phyloP scores from a whole-genome alignment of 2,888 invertebrate genomes.

The Craniophora ligustri region DNA sequence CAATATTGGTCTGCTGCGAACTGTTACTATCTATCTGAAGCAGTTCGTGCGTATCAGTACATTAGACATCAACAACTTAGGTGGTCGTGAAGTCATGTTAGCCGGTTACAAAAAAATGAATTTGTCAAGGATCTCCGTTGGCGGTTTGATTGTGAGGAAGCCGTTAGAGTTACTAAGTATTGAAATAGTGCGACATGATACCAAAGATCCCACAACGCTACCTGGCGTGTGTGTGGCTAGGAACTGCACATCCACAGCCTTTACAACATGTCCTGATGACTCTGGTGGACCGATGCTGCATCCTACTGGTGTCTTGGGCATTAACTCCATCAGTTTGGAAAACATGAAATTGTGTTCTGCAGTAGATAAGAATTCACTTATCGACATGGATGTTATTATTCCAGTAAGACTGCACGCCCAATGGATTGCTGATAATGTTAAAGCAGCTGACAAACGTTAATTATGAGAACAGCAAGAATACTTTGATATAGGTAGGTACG shows the following conservation, averaged over 20 bases:
- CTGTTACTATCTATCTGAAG: constrained; percentile 10
- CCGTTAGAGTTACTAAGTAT: constrained; percentile 6
- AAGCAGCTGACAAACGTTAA: constrained; percentile 13
- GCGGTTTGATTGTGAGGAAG: not conserved
- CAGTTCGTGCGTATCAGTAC: constrained; percentile 19
- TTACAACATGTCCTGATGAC: constrained; percentile 5
- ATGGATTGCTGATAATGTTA: constrained; percentile 26
- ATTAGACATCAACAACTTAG: constrained; percentile 23
- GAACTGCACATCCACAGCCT: constrained; percentile 7
- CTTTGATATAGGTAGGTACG: too few species aligned
- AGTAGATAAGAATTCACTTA: not conserved
- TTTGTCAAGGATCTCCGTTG: not conserved
- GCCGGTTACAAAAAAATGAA: constrained; percentile 4
- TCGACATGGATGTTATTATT: constrained; percentile 20
- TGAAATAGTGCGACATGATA: constrained; percentile 21
- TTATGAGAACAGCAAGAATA: too few species aligned
- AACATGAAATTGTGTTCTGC: constrained; percentile 20
- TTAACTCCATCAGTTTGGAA: constrained; percentile 28
- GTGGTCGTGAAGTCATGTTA: constrained; percentile 9
- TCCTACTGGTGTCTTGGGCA: constrained; percentile 19
- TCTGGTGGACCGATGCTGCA: constrained; percentile 40
- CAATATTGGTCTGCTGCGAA: constrained; percentile 31
- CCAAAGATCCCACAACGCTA: not conserved
- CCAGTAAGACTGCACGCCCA: constrained; percentile 22
- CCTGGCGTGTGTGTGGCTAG: constrained; percentile 10